Base-by-base conservation (phyloP, 2,888 invertebrate species). In the Coremacera marginata region DNA sequence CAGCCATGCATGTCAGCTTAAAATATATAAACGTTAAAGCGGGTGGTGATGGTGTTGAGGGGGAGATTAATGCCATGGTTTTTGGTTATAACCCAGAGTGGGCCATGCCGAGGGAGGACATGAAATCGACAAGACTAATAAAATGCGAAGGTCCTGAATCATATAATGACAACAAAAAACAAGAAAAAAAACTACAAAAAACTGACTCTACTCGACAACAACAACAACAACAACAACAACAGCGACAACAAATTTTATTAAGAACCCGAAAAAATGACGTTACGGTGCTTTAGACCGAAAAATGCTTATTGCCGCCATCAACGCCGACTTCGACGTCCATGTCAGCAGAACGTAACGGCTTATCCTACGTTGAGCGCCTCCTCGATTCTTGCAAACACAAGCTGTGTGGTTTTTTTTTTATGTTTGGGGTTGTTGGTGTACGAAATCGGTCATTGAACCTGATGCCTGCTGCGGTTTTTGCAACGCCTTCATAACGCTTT, bases 271-370 rank as follows among this genome's bases (percentile, higher is more conserved):
- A 71, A 76, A 77, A 77, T 77, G 27, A 77, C 67, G 67, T 71
- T 65, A 31, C 74, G 74, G 55, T 63, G 63, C 74, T 77, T 77
- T 70, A 70, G 70, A 62, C 74, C 63, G 74, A 74, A 74, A 77
- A 77, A 74, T 74, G 27, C 51, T 52, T 37, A 34, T 16, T 52
- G 62, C 27, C 71, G 37, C n/a, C 68, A 37, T 16, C 75, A 31
- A 27, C 52, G 71, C 60, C 27, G 70, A 37, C 71, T 60, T 71
- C 19, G 52, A 49, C 68, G 77, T 77, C 70, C 34, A 73, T 65
- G 49, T 7, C 71, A 79, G 79, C 57, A 79, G 77, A 73, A 79
- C 14, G 44, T 79, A 79, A 79, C 79, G 75, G 73, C 77, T 77
- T 77, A 79, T 79, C 79, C 79, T 75, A 22, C 76, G 75, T 51